These are phyloP conservation scores for Stomatorhinus walkeri DNA, from an alignment of 2,797 vertebrate species.

Conservation along the genomic window DNA sequence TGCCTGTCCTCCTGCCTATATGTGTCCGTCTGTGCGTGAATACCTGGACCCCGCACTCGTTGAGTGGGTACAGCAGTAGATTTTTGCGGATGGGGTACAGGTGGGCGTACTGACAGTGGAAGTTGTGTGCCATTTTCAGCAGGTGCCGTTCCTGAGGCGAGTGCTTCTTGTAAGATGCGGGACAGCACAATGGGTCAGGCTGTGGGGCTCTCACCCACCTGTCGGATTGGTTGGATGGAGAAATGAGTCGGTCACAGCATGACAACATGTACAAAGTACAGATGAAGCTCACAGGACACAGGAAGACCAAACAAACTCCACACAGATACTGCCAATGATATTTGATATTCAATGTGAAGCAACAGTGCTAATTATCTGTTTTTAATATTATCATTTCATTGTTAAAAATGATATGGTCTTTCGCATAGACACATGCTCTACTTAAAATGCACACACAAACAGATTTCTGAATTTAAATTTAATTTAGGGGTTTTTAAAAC, in stretches of 20 bases:
- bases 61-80: constrained; percentile 69
- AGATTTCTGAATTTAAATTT: neutral
- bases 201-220: constrained; percentile 28
- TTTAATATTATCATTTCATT: neutral
- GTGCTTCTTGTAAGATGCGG: constrained; percentile 64
- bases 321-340: neutral
- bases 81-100: constrained; percentile 71
- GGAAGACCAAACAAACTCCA: neutral
- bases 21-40: neutral
- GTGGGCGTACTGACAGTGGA: constrained; percentile 64
- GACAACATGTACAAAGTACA: neutral
- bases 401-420: neutral
- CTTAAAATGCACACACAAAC: neutral
- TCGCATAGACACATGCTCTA: neutral
- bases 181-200: constrained; percentile 47
- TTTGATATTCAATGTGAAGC: neutral
- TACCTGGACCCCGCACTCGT: constrained; percentile 74
- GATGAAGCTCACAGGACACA: neutral
- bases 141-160: constrained; percentile 58
- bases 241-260: neutral
- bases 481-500: constrained; percentile 27
- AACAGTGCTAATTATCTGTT: neutral
- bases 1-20: neutral
- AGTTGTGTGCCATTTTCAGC: constrained; percentile 62
- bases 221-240: neutral